A percentile compares a stretch with the other conserved stretches of the same genome.
Evolutionary conservation across 2,113 vertebrate species (phyloP).

Genomic region (Sinosuthora webbiana): DNA sequence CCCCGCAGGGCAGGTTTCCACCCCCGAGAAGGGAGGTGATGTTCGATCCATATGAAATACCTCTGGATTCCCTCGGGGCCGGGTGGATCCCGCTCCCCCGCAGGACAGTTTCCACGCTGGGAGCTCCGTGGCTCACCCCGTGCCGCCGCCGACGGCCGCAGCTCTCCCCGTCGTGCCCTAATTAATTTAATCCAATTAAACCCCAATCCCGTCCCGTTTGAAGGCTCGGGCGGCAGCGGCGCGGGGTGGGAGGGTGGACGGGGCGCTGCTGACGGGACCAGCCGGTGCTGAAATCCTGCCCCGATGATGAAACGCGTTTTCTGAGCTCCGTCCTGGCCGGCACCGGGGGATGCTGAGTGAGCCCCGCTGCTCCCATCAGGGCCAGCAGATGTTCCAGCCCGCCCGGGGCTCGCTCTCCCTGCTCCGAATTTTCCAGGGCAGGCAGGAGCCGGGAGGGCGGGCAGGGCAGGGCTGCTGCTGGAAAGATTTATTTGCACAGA

Average conservation of each 20-base stretch:
- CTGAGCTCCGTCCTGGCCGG: not conserved
- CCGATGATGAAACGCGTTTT: not conserved
- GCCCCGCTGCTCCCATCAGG: too few relatives aligned
- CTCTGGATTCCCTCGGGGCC: fast-evolving
- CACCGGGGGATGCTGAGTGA: too few relatives aligned
- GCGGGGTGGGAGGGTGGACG: not conserved
- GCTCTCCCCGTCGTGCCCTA: conserved; percentile 15
- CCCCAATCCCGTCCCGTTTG: not conserved
- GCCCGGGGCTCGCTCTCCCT: not conserved
- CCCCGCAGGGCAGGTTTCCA: too few relatives aligned
- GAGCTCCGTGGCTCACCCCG: too few relatives aligned
- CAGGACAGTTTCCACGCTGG: too few relatives aligned
- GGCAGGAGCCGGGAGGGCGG: not conserved
- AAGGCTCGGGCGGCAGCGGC: not conserved
- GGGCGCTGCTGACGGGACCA: not conserved
- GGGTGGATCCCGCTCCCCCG: too few relatives aligned
- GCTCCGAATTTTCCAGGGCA: not conserved
- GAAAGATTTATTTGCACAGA: not conserved
- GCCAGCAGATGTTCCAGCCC: not conserved
- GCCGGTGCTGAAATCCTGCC: not conserved
- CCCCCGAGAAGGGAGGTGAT: too few relatives aligned
- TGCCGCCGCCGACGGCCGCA: not conserved
- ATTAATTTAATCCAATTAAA: conserved; percentile 56
- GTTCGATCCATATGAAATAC: too few relatives aligned
- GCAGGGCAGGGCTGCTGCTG: not conserved